A percentile compares a stretch with the other conserved stretches of the same genome.
phyloP scores from a whole-genome alignment of 1,140 invertebrate species.

The Dreissena rostriformis region DNA sequence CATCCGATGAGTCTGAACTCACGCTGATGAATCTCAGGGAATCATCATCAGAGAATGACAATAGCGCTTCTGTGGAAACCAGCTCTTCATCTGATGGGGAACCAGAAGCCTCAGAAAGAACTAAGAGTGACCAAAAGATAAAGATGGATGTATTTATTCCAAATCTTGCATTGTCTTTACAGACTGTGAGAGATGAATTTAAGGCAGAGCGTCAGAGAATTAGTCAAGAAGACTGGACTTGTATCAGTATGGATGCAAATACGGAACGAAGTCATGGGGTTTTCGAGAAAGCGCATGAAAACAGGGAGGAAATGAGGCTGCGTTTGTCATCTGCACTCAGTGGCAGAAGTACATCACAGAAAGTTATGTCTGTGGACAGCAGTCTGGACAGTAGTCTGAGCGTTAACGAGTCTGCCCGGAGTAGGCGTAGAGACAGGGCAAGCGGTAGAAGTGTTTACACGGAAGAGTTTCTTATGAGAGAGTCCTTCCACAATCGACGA shows the following conservation, averaged over 20 bases:
- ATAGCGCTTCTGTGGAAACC: conserved; percentile 23
- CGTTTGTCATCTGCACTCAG: conserved; percentile 18
- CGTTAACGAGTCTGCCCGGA: conserved; percentile 47
- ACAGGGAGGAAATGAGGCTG: conserved; percentile 17
- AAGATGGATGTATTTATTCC: conserved; percentile 41
- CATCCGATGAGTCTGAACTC: conserved; percentile 44
- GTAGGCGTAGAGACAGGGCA: conserved; percentile 34
- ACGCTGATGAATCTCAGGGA: conserved; percentile 43
- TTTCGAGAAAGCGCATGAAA: neutral
- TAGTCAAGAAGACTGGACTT: conserved; percentile 36
- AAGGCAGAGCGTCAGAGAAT: conserved; percentile 45
- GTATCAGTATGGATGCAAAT: conserved; percentile 48
- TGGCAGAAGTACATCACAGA: conserved; percentile 20
- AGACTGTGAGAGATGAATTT: conserved; percentile 44
- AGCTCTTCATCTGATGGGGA: conserved; percentile 25
- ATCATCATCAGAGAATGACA: conserved; percentile 10
- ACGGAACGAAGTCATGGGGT: conserved; percentile 3
- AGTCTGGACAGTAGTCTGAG: neutral
- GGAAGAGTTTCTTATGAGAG: conserved; percentile 35
- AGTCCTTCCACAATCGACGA: conserved; percentile 43
- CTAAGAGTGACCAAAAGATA: neutral
- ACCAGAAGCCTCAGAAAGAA: neutral
- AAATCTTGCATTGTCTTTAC: conserved; percentile 44
- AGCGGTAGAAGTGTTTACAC: conserved; percentile 21
- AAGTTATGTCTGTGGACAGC: neutral